These are phyloP conservation scores for Arizona elegans DNA, from an alignment of 2,113 vertebrate species.

Conservation along the genomic window DNA sequence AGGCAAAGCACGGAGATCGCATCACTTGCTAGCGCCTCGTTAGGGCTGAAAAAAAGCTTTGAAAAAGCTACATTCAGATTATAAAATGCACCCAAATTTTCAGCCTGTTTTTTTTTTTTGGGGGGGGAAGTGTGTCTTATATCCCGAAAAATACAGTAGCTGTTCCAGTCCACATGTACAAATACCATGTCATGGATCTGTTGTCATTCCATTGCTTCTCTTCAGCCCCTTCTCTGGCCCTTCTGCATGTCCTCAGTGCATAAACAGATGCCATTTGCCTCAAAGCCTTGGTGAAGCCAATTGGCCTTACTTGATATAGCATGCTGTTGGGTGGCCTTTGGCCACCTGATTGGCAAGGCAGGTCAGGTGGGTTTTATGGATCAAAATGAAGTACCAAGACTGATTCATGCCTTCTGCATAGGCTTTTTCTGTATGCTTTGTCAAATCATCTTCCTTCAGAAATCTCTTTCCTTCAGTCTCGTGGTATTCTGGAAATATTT, in stretches of 20 bases:
- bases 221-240: not conserved
- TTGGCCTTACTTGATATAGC: not conserved
- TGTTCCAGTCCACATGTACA: too few relatives aligned
- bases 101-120: too few relatives aligned
- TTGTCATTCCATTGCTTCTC: not conserved
- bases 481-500: not conserved
- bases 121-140: too few relatives aligned
- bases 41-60: too few relatives aligned
- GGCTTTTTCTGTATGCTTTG: not conserved
- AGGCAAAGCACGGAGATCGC: too few relatives aligned
- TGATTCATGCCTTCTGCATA: not conserved
- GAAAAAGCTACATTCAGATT: too few relatives aligned
- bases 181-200: too few relatives aligned
- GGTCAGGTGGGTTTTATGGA: not conserved
- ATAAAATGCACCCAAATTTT: too few relatives aligned
- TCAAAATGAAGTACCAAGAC: not conserved
- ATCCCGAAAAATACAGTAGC: too few relatives aligned
- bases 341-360: not conserved
- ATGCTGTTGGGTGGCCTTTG: not conserved
- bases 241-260: not conserved
- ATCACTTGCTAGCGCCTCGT: too few relatives aligned
- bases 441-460: not conserved
- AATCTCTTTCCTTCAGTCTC: not conserved
- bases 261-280: not conserved
- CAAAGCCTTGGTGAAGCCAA: not conserved